phyloP scores from a whole-genome alignment of 2,797 vertebrate genomes.

The Girardinus metallicus region DNA sequence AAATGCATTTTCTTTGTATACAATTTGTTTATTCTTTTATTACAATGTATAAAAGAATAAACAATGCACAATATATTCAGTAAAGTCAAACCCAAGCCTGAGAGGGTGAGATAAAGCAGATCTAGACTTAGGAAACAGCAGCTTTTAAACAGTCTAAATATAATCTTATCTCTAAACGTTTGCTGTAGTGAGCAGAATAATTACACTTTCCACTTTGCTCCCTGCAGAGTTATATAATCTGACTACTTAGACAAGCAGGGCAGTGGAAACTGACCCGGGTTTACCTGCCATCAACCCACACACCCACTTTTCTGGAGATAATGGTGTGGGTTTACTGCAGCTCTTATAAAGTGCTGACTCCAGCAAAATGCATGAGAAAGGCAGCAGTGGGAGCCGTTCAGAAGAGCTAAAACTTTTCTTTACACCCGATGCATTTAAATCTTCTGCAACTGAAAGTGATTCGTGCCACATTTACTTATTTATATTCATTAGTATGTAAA shows the following conservation, averaged over 20 bases:
- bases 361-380: conserved; percentile 49
- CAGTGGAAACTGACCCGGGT: conserved; percentile 33
- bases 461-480: background rate
- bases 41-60: background rate
- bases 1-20: too few relatives aligned
- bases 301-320: conserved; percentile 16
- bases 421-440: conserved; percentile 26
- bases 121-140: conserved; percentile 10
- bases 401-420: conserved; percentile 12
- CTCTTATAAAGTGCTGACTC: conserved; percentile 28
- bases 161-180: conserved; percentile 9
- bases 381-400: conserved; percentile 18
- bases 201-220: background rate
- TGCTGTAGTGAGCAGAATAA: background rate
- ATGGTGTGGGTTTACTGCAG: conserved; percentile 47
- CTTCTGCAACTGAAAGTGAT: conserved; percentile 15
- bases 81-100: conserved; percentile 22
- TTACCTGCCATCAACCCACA: conserved; percentile 20
- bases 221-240: conserved; percentile 12
- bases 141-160: conserved; percentile 17
- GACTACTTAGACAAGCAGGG: conserved; percentile 17
- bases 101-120: conserved; percentile 14
- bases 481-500: background rate
- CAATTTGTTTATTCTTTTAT: too few relatives aligned
- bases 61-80: background rate